These are phyloP conservation scores for Aplysina aerophoba DNA, from an alignment of 37 sponge, comb jelly and placozoan species.

Conservation along the genomic window DNA sequence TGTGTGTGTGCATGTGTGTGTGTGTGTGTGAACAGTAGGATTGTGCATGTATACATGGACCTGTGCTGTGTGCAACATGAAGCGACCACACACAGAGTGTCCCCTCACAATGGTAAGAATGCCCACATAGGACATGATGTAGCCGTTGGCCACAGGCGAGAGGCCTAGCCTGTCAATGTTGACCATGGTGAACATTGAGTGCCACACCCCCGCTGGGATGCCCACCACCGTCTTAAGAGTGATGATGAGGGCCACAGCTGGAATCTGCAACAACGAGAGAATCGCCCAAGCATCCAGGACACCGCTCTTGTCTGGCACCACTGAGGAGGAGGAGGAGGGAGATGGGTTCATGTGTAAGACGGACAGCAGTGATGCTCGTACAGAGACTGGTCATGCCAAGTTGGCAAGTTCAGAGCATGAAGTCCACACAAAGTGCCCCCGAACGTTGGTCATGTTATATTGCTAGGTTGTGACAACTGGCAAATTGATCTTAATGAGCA, in stretches of 20 bases:
- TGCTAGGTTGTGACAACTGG: too few relatives aligned
- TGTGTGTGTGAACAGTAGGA: too few relatives aligned
- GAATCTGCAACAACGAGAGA: slow-evolving; percentile 54
- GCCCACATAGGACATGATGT: slow-evolving; percentile 67
- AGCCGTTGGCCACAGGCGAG: slow-evolving; percentile 72
- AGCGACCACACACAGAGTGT: not conserved
- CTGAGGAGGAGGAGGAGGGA: too few relatives aligned
- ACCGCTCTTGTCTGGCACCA: slow-evolving; percentile 1
- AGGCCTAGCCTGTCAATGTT: slow-evolving; percentile 75
- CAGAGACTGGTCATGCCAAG: too few relatives aligned
- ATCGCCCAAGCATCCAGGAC: slow-evolving; percentile 62
- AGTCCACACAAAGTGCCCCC: too few relatives aligned
- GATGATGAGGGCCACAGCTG: slow-evolving; percentile 59
- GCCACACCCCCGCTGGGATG: slow-evolving; percentile 79
- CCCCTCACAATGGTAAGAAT: slow-evolving; percentile 70
- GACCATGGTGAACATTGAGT: slow-evolving; percentile 80
- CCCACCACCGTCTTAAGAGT: slow-evolving; percentile 67
- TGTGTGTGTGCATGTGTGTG: not conserved
- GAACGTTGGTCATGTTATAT: too few relatives aligned
- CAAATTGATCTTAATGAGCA: too few relatives aligned
- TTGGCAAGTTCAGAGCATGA: too few relatives aligned
- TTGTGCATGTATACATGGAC: too few relatives aligned
- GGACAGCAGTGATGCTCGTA: too few relatives aligned
- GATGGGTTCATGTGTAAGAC: too few relatives aligned
- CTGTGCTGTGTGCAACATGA: not conserved